Base-by-base conservation (phyloP, 2,797 vertebrate genomes). In the Takifugu rubripes region DNA sequence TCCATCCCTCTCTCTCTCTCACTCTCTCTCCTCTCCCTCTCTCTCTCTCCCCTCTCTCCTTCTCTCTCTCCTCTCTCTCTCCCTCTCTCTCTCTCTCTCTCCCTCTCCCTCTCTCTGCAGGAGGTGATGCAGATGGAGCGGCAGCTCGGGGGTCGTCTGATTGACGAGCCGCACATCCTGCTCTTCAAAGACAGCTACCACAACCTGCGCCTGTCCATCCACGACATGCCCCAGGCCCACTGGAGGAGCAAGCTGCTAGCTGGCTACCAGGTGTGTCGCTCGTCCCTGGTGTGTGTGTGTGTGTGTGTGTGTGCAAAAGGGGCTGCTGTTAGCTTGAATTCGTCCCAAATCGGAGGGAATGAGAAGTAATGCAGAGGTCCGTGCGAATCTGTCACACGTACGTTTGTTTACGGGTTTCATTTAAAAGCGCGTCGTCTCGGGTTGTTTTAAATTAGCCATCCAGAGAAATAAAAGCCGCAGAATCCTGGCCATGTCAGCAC, bases 181-280 rank as follows among this genome's bases (percentile, higher is more conserved):
- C 94, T 96, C 86, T 98, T 99, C 91, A 99, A 98, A 91, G 97
- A 98, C 92, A 99, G 95, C 84, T 98, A 98, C 89, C 96, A 98
- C 91, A 98, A 97, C 91, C 92, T 99, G 82, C 96, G 96, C 63
- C 93, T 99, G 75, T 99, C 96, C 83, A 93, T 99, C 88, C 97
- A 99, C 0, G 96, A 98, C 56, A 94, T 98, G 91, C 95, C 96
- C 84, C 95, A 94, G 87, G 93, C 94, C 6, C 93, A 97, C 81
- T 99, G 97, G 97, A 96, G 96, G 85, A 99, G 96, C 92, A 99
- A 98, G 76, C 94, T 99, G 62, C 93, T 98, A 0, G 95, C 94
- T 57, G 96, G 95, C 79, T 99, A 98, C 88, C 97, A 99, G 94
- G 97, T 97, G 81, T 58, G 90, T 75, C 47, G 16, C 25, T 33